Evolutionary conservation across 2,113 vertebrate species (phyloP).

Genomic region (Silurus glanis): DNA sequence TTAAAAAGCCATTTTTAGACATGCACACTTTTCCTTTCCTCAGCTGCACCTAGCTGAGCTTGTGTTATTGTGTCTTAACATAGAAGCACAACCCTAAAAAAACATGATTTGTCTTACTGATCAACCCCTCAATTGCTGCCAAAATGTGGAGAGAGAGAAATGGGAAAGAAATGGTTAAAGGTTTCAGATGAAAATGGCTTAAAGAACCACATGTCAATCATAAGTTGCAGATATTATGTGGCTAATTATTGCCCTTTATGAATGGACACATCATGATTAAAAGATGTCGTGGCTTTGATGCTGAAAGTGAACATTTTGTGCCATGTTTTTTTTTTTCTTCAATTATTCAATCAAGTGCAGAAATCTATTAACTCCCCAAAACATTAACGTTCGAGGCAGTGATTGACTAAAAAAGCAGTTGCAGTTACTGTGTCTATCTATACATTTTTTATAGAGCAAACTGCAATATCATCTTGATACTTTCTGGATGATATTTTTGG

Average conservation of each 20-base stretch:
- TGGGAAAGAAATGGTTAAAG: constrained; percentile 70
- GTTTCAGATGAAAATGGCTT: constrained; percentile 67
- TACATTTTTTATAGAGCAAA: background rate
- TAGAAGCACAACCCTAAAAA: constrained; percentile 42
- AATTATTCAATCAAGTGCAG: background rate
- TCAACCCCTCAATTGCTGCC: constrained; percentile 84
- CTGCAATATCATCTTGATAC: constrained; percentile 35
- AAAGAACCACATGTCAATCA: constrained; percentile 60
- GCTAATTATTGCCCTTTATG: background rate
- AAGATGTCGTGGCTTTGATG: constrained; percentile 28
- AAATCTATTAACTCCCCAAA: background rate
- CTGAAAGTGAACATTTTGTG: constrained; percentile 14
- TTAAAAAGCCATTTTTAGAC: constrained; percentile 39
- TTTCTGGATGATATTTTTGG: constrained; percentile 40
- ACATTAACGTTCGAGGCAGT: background rate
- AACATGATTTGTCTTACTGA: constrained; percentile 73
- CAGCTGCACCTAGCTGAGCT: constrained; percentile 4
- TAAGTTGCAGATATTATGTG: constrained; percentile 20
- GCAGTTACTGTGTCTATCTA: background rate
- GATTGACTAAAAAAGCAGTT: background rate
- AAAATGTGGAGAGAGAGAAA: constrained; percentile 60
- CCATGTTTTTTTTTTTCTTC: background rate
- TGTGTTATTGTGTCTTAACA: constrained; percentile 15
- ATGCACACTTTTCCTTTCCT: constrained; percentile 38
- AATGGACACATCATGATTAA: constrained; percentile 28